A percentile compares a stretch with the other conserved stretches of the same genome.
Evolutionary conservation across 2,888 invertebrate species (phyloP).

Genomic region (Cryptophagus acutangulus): DNA sequence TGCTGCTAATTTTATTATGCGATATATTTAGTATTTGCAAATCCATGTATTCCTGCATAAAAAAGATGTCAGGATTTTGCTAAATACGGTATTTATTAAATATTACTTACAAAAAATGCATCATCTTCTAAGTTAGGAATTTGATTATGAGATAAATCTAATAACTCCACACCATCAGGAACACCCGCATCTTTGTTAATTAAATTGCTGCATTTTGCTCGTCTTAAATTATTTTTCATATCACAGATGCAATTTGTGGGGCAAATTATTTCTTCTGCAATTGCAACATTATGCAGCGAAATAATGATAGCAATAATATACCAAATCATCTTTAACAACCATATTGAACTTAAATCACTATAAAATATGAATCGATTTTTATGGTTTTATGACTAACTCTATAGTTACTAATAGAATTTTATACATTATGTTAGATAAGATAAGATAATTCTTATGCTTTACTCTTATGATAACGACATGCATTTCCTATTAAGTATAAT

Average conservation of each 20-base stretch:
- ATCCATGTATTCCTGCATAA: slow-evolving; percentile 47
- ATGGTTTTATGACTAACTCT: no score
- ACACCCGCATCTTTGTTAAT: slow-evolving; percentile 57
- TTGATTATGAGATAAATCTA: slow-evolving; percentile 59
- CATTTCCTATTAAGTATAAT: no score
- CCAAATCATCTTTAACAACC: no score
- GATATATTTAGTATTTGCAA: no score
- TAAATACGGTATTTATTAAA: slow-evolving; percentile 2
- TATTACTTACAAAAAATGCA: slow-evolving; percentile 55
- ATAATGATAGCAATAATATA: no score
- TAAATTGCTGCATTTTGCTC: slow-evolving; percentile 55
- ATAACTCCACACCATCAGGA: slow-evolving; percentile 54
- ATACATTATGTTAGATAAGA: no score
- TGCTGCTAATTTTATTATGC: no score
- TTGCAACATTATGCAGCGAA: background rate
- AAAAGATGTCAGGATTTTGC: slow-evolving; percentile 29
- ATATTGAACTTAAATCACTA: no score
- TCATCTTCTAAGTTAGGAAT: slow-evolving; percentile 58
- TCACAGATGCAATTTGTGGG: slow-evolving; percentile 56
- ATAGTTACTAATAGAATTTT: no score
- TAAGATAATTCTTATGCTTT: no score
- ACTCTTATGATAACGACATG: no score
- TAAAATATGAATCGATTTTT: no score
- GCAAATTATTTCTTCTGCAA: slow-evolving; percentile 40
- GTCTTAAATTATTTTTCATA: slow-evolving; percentile 49